Evolutionary conservation across 2,888 invertebrate species (phyloP), one percentile per base, ranked within the genome.

Genomic region (Melanostoma scalare): DNA sequence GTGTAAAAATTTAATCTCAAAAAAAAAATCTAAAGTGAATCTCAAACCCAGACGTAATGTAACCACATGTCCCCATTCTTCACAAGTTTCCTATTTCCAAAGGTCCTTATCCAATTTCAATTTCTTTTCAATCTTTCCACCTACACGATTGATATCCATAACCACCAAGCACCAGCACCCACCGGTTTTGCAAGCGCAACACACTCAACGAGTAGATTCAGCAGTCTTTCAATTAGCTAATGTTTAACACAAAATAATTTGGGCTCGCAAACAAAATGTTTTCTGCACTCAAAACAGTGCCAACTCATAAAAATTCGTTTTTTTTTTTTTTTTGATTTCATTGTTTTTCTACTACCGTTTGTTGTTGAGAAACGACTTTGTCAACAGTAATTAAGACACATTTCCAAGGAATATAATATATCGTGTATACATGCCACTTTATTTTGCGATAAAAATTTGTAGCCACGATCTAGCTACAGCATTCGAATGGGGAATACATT

Each of bases 181-280:
- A 20, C 20, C 20, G 20, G 20, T 20, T 20, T 20, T 20, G 20
- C 20, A 20, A 20, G 20, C 20, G 20, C 20, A 20, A 20, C 20
- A 20, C 20, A 20, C 20, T 20, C 20, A 20, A 20, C 20, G 20
- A 20, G 20, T 20, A 20, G 20, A 20, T 20, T 20, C 61, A 38
- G 46, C 46, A 84, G 78, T 84, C 82, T 78, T 84, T 84, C 84
- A 84, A 84, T 84, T 84, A 84, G 74, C 48, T 60, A 69, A 60
- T 84, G 67, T 84, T 78, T 65, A 65, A 42, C 73, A 71, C 71
- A 74, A 53, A 71, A 20, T 20, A 77, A 65, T 58, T 56, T 69
- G 40, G 33, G 55, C 60, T 65, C 33, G 46, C 48, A 75, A 74
- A 84, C 78, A 75, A 79, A 74, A 74, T 78, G 74, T 61, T 56